These are phyloP conservation scores for Trachymyrmex septentrionalis DNA, from an alignment of 1,140 invertebrate genomes.

Conservation along the genomic window DNA sequence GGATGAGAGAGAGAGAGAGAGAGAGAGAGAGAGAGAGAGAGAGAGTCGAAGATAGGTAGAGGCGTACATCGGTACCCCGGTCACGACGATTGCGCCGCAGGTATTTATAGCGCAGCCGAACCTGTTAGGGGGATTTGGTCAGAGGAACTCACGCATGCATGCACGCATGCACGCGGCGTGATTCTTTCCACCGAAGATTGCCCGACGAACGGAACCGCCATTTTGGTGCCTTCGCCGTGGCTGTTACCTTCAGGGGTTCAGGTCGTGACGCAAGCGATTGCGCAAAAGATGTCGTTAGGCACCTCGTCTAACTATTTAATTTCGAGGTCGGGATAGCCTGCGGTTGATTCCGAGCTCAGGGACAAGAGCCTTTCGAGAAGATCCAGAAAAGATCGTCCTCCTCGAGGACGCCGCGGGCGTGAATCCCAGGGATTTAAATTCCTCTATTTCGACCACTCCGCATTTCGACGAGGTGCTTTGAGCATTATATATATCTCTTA, in stretches of 20 bases:
- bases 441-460: not conserved
- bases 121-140: conserved; percentile 78
- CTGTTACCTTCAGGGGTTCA: conserved; percentile 54
- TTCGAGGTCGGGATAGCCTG: conserved; percentile 18
- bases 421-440: conserved; percentile 38
- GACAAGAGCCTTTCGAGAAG: conserved; percentile 22
- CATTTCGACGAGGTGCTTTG: not conserved
- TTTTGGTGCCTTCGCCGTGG: conserved; percentile 72
- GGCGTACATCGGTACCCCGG: conserved; percentile 66
- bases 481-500: too few species aligned
- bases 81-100: conserved; percentile 74
- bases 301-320: conserved; percentile 48
- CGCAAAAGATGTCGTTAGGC: conserved; percentile 72
- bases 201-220: conserved; percentile 79
- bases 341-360: conserved; percentile 32
- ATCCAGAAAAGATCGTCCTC: conserved; percentile 2
- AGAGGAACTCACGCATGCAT: conserved; percentile 75
- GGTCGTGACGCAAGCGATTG: conserved; percentile 77
- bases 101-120: conserved; percentile 73
- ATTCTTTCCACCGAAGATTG: conserved; percentile 79
- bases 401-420: not conserved
- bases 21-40: not conserved
- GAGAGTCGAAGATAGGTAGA: conserved; percentile 54
- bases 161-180: conserved; percentile 49
- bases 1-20: not conserved